A percentile compares a stretch with the other conserved stretches of the same genome.
Conservation (phyloP, 2,113 vertebrate genomes). For the Cyprinodon tularosa region DNA sequence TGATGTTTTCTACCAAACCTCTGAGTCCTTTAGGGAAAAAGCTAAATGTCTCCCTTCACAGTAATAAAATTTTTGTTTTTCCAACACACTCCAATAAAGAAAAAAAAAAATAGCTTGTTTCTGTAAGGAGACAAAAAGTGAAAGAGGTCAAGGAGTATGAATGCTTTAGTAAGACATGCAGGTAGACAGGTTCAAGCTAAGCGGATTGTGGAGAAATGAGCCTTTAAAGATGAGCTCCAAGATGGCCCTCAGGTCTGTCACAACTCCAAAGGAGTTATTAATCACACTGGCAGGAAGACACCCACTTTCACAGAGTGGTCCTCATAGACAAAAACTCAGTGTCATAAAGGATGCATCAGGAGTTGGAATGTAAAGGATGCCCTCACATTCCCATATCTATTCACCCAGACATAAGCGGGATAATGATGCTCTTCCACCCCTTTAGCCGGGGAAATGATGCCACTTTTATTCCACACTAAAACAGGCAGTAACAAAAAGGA, state of each 20-base stretch:
- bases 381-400: constrained; percentile 8
- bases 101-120: too few relatives aligned
- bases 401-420: background rate
- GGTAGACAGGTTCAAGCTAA: constrained; percentile 30
- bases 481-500: background rate
- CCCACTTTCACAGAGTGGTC: constrained; percentile 25
- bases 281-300: constrained; percentile 67
- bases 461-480: background rate
- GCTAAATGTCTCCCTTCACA: too few relatives aligned
- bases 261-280: constrained; percentile 74
- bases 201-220: constrained; percentile 56
- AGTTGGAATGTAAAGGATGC: background rate
- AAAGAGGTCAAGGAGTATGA: too few relatives aligned
- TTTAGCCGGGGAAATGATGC: background rate
- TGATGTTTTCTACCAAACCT: too few relatives aligned
- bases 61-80: too few relatives aligned
- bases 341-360: constrained; percentile 13
- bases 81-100: too few relatives aligned
- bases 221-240: constrained; percentile 65
- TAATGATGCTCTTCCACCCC: background rate
- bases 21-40: too few relatives aligned
- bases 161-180: background rate
- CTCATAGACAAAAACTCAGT: constrained; percentile 15
- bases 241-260: constrained; percentile 49
- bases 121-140: too few relatives aligned